Evolutionary conservation across 1,140 invertebrate species (phyloP).

Genomic region (Cherax quadricarinatus): DNA sequence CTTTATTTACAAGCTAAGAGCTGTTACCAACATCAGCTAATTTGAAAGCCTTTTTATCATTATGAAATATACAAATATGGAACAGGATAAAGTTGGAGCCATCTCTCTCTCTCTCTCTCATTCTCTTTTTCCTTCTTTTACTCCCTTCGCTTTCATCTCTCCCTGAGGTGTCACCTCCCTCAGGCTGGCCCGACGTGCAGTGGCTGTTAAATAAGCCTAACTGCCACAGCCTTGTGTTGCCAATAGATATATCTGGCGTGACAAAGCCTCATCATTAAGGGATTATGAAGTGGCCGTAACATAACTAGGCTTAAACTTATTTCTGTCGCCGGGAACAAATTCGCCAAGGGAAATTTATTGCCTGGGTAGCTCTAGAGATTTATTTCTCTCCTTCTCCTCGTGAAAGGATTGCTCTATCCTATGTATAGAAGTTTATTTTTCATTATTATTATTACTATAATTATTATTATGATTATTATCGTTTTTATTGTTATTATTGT

Average conservation of each 20-base stretch:
- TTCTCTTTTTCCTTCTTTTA: background rate
- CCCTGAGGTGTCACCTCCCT: background rate
- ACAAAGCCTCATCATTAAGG: background rate
- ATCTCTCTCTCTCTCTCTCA: background rate
- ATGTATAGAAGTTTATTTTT: no score
- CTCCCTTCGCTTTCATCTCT: background rate
- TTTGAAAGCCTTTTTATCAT: no score
- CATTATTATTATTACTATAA: no score
- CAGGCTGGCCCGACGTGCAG: background rate
- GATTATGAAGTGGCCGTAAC: background rate
- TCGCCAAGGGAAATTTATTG: background rate
- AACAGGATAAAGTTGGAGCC: no score
- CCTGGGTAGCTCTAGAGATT: no score
- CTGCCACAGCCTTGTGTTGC: background rate
- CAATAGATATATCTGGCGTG: conserved; percentile 1
- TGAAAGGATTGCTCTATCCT: no score
- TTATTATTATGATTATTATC: no score
- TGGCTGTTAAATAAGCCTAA: background rate
- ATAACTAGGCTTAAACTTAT: background rate
- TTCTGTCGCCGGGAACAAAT: background rate
- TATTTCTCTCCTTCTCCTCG: no score
- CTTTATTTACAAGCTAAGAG: no score
- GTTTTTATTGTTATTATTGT: no score
- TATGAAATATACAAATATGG: no score
- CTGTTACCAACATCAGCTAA: no score